phyloP scores from a whole-genome alignment of 2,888 invertebrate genomes.

The Melolontha melolontha region DNA sequence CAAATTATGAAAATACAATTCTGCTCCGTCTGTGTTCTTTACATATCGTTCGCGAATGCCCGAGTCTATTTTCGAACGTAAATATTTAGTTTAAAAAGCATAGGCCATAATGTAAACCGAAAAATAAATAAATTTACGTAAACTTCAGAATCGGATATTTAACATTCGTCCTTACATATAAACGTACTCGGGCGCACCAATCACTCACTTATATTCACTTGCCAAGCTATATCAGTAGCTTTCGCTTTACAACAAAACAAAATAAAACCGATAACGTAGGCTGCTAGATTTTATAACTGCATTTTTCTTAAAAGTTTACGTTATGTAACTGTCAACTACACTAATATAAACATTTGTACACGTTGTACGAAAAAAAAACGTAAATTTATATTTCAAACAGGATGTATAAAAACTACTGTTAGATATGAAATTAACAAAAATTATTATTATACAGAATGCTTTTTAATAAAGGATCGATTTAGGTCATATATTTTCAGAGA shows the following conservation, averaged over 20 bases:
- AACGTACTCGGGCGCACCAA: not conserved
- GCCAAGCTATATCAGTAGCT: not conserved
- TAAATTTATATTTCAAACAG: not conserved
- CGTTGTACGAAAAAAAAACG: not conserved
- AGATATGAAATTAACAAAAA: not conserved
- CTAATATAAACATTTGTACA: conserved; percentile 20
- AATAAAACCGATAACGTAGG: conserved; percentile 4
- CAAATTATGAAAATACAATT: not conserved
- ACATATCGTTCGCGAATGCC: conserved; percentile 23
- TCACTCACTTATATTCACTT: no score
- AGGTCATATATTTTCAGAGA: no score
- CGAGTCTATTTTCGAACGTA: conserved; percentile 32
- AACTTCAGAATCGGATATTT: conserved; percentile 32
- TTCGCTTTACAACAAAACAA: conserved; percentile 5
- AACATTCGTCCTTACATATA: conserved; percentile 13
- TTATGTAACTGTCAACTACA: conserved; percentile 42
- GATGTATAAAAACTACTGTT: conserved; percentile 1
- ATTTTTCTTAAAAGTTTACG: conserved; percentile 25
- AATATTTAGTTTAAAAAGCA: conserved; percentile 34
- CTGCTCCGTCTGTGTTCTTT: conserved; percentile 8
- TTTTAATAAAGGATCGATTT: no score
- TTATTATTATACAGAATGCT: not conserved
- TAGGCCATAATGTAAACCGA: conserved; percentile 31
- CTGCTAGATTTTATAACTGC: conserved; percentile 29
- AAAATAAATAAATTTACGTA: conserved; percentile 37